A percentile compares a stretch with the other conserved stretches of the same genome.
These are phyloP conservation scores for Pseudomyrmex concolor DNA, from an alignment of 1,140 invertebrate species.

Conservation along the genomic window DNA sequence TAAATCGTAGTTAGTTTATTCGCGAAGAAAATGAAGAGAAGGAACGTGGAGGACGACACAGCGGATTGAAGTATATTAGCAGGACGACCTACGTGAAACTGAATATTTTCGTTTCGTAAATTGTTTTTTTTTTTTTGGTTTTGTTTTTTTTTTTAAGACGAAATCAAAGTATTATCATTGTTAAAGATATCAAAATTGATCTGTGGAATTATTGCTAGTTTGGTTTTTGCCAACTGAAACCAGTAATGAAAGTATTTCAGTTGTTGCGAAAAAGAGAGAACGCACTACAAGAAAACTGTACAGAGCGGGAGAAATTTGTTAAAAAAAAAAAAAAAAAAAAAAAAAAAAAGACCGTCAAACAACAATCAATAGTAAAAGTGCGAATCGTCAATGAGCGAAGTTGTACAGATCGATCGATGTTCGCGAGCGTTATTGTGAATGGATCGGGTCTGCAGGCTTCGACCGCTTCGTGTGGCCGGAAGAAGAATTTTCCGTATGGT, in stretches of 20 bases:
- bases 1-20: slow-evolving; percentile 54
- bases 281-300: neutral
- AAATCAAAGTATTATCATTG: slow-evolving; percentile 18
- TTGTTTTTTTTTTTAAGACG: no score
- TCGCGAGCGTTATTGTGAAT: neutral
- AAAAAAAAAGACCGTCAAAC: slow-evolving; percentile 3
- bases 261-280: neutral
- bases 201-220: slow-evolving; percentile 19
- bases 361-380: slow-evolving; percentile 10
- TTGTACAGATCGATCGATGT: slow-evolving; percentile 24
- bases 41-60: slow-evolving; percentile 25
- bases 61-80: neutral
- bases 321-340: slow-evolving; percentile 5
- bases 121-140: no score
- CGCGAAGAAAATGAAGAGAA: slow-evolving; percentile 17
- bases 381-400: slow-evolving; percentile 39
- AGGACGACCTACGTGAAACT: slow-evolving; percentile 7
- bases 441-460: neutral
- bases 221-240: no score
- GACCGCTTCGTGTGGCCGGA: neutral
- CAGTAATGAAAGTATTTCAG: no score
- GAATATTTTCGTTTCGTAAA: neutral
- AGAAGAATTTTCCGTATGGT: neutral
- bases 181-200: slow-evolving; percentile 18
- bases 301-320: neutral